Evolutionary conservation across 2,888 invertebrate species (phyloP), one percentile per base, ranked within the genome.

Genomic region (Ceraclea dissimilis): DNA sequence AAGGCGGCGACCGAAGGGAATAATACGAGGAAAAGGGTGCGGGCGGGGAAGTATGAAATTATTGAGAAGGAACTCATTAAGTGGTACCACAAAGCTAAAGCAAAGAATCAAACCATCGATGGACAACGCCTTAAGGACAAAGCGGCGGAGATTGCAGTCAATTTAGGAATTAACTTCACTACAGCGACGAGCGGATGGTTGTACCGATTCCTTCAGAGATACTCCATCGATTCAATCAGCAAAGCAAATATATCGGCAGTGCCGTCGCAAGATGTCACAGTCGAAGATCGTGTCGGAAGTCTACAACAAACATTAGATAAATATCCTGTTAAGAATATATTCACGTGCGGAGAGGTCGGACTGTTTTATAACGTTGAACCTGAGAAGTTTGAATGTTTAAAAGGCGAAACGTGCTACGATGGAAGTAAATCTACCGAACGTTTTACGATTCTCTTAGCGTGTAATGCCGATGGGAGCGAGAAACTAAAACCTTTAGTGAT

Each of bases 301-400:
- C 33, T 53, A 6, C 44, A 49, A 48, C 54, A 48, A 21, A 49
- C 48, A 26, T 21, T 54, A 17, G 48, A 48, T 39, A 49, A 48
- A 17, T 54, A 54, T 26, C 19, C 20, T 6, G 19, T 34, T 33
- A 33, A 31, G 20, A 54, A 54, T 39, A 54, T 54, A 11, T 54
- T 54, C 54, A 54, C 54, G 13, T 54, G 54, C n/a, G 54, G 54
- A 1, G 54, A 54, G 17, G 6, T 54, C 10, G 54, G 54, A 39
- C 17, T 54, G 17, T 49, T 54, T 11, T 54, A 16, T 18, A 54
- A 54, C 33, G 18, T 49, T 19, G 16, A 19, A 10, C 54, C 54
- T 18, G 54, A 54, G 31, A 49, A 33, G 21, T 16, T 49, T 8
- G 48, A 39, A 4, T 33, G 21, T 31, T 4, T 49, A 2, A 54